Conservation (phyloP, 92 coral and sea anemone species). For the Zoanthus sansibaricus region DNA sequence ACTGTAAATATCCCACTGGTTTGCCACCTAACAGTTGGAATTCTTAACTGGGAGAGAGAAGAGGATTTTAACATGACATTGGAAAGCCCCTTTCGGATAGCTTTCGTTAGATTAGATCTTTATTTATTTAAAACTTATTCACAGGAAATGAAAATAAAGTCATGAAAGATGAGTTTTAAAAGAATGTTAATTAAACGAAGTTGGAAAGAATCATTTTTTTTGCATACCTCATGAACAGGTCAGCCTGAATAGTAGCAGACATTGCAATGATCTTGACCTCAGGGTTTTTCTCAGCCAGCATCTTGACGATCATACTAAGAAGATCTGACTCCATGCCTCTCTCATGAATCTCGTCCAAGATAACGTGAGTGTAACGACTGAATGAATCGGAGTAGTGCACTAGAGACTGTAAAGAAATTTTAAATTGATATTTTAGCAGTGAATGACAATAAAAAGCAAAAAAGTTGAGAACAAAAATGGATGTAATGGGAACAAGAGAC, state of each 20-base stretch:
- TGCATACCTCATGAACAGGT: conserved; percentile 33
- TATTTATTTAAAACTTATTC: no score
- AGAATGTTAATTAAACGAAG: no score
- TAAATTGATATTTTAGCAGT: neutral
- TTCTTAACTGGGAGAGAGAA: no score
- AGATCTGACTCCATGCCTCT: conserved; percentile 41
- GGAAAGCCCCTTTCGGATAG: no score
- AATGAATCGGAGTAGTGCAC: conserved; percentile 9
- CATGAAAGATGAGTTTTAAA: no score
- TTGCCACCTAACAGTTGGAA: no score
- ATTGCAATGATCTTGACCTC: conserved; percentile 30
- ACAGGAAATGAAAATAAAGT: no score
- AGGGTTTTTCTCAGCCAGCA: conserved; percentile 13
- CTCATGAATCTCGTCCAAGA: conserved; percentile 44
- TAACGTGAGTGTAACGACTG: conserved; percentile 21
- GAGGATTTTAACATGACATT: no score
- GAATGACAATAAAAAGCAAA: neutral
- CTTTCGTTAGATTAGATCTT: no score
- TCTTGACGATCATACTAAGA: conserved; percentile 21
- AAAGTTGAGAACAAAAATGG: neutral
- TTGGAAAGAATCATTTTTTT: no score
- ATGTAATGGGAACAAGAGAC: no score
- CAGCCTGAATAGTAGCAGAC: conserved; percentile 47
- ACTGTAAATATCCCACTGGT: no score
- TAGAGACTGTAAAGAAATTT: conserved; percentile 5